phyloP scores from a whole-genome alignment of 2,113 vertebrate genomes.

The Rhinopomastus cyanomelas region DNA sequence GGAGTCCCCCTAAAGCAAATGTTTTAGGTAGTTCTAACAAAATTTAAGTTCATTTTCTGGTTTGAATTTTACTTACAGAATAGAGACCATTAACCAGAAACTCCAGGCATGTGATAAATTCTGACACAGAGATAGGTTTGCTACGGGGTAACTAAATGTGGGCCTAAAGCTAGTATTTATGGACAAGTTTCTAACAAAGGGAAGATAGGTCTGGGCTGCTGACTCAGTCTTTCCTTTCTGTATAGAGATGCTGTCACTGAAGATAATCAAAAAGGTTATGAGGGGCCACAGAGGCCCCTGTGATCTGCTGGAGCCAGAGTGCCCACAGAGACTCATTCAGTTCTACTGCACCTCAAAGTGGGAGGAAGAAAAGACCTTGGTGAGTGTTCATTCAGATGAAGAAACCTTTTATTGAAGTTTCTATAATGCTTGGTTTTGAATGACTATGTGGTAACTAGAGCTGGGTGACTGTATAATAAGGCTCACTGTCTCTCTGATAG shows the following conservation, averaged over 20 bases:
- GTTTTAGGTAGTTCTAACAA: neutral
- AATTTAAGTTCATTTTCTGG: neutral
- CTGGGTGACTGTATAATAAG: constrained; percentile 68
- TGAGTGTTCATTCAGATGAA: constrained; percentile 36
- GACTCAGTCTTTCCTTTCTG: constrained; percentile 32
- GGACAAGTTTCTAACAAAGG: neutral
- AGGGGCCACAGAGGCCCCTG: constrained; percentile 29
- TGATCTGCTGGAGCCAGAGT: constrained; percentile 36
- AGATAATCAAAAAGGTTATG: constrained; percentile 24
- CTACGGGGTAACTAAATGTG: rapidly evolving
- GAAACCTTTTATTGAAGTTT: constrained; percentile 50
- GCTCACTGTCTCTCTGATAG: constrained; percentile 1
- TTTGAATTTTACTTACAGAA: neutral
- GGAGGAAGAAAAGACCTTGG: constrained; percentile 76
- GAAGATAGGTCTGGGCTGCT: neutral
- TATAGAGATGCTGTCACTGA: neutral
- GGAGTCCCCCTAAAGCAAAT: rapidly evolving
- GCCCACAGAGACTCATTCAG: constrained; percentile 31
- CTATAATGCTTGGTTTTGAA: constrained; percentile 36
- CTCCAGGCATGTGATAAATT: neutral
- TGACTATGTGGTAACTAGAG: constrained; percentile 10
- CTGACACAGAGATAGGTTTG: neutral
- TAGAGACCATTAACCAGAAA: neutral
- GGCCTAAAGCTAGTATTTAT: neutral
- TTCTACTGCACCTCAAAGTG: constrained; percentile 37